Percentiles rank a stretch among this genome's conserved stretches.
These are phyloP conservation scores for Neostethus bicornis DNA, from an alignment of 2,797 vertebrate genomes.

Conservation along the genomic window DNA sequence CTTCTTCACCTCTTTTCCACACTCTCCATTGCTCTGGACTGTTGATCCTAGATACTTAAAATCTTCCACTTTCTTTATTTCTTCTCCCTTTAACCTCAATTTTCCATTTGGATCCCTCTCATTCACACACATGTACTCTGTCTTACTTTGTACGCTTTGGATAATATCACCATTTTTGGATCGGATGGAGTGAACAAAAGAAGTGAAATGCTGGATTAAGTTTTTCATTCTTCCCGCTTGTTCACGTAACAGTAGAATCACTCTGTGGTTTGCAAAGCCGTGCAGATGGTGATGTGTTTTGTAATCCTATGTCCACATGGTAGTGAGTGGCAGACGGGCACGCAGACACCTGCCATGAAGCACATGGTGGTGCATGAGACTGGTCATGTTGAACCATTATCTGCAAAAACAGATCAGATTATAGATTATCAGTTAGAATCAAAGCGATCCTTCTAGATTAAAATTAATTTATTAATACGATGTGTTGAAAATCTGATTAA, in stretches of 20 bases:
- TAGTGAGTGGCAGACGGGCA: conserved; percentile 12
- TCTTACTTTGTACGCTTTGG: neutral
- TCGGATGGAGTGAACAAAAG: neutral
- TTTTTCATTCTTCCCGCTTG: conserved; percentile 5
- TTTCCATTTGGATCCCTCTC: no score
- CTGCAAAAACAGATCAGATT: neutral
- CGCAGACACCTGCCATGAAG: conserved; percentile 24
- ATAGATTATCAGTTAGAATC: neutral
- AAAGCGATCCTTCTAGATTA: neutral
- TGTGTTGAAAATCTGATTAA: no score
- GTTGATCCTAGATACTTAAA: no score
- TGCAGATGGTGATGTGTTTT: conserved; percentile 38
- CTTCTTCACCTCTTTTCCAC: no score
- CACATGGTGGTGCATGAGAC: conserved; percentile 33
- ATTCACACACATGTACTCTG: no score
- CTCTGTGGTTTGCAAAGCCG: conserved; percentile 32
- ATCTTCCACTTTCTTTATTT: no score
- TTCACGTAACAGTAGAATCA: conserved; percentile 21
- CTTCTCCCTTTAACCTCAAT: no score
- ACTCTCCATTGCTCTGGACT: no score
- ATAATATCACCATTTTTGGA: neutral
- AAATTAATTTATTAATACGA: neutral
- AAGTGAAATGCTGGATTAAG: neutral
- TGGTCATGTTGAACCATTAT: conserved; percentile 1
- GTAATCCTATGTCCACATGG: conserved; percentile 47